A percentile compares a stretch with the other conserved stretches of the same genome.
phyloP scores from a whole-genome alignment of 2,797 vertebrate genomes.

The Chelmon rostratus region DNA sequence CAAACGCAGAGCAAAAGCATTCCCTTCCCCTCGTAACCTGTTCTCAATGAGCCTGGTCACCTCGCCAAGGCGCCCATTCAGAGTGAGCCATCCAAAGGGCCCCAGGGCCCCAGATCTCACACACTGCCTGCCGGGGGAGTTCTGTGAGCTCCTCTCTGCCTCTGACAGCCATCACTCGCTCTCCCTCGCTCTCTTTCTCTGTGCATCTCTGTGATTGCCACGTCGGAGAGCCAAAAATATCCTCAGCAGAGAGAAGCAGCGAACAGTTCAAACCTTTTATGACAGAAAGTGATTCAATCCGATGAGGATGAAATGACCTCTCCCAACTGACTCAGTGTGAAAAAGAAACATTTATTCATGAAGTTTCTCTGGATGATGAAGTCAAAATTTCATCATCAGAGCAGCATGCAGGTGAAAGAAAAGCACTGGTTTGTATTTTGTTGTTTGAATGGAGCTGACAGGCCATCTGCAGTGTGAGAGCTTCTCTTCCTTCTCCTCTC shows the following conservation, averaged over 20 bases:
- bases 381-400: slow-evolving; percentile 30
- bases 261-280: slow-evolving; percentile 38
- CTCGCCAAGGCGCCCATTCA: slow-evolving; percentile 89
- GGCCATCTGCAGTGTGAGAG: slow-evolving; percentile 46
- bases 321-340: slow-evolving; percentile 24
- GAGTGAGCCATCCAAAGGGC: slow-evolving; percentile 77
- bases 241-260: slow-evolving; percentile 35
- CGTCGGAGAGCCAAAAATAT: slow-evolving; percentile 62
- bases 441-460: slow-evolving; percentile 37
- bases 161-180: slow-evolving; percentile 61
- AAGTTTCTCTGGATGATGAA: slow-evolving; percentile 39
- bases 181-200: slow-evolving; percentile 29
- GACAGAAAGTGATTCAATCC: slow-evolving; percentile 46
- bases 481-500: slow-evolving; percentile 22
- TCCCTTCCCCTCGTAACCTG: slow-evolving; percentile 87
- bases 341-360: slow-evolving; percentile 39
- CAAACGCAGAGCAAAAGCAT: slow-evolving; percentile 78
- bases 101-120: slow-evolving; percentile 87
- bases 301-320: slow-evolving; percentile 50
- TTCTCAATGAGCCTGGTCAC: slow-evolving; percentile 86
- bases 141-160: slow-evolving; percentile 57
- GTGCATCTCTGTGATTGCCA: slow-evolving; percentile 36
- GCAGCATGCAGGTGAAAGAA: slow-evolving; percentile 37
- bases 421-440: slow-evolving; percentile 17
- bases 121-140: slow-evolving; percentile 78